phyloP scores from a whole-genome alignment of 2,797 vertebrate genomes.

The Lycodopsis pacificus region DNA sequence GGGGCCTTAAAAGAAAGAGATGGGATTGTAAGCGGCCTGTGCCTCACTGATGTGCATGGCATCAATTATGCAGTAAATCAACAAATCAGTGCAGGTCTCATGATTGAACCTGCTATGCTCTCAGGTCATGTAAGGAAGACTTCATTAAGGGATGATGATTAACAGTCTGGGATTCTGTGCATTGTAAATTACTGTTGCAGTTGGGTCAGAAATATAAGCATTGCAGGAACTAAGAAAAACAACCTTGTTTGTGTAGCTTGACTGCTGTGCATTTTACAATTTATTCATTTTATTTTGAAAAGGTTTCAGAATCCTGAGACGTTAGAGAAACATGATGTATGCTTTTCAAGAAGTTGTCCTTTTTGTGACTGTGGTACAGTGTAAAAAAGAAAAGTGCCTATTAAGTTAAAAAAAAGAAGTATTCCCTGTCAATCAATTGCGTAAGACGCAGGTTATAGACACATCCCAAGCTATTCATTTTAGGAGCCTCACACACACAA shows the following conservation, averaged over 20 bases:
- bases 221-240: conserved; percentile 7
- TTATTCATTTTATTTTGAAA: conserved; percentile 2
- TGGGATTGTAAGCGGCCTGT: conserved; percentile 19
- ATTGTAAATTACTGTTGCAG: conserved; percentile 34
- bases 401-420: conserved; percentile 4
- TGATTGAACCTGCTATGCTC: conserved; percentile 43
- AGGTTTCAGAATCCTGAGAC: background rate
- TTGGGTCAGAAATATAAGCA: background rate
- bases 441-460: conserved; percentile 58
- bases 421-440: conserved; percentile 38
- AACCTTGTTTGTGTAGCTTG: background rate
- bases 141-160: conserved; percentile 46
- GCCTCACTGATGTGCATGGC: conserved; percentile 23
- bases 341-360: background rate
- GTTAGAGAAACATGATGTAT: background rate
- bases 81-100: conserved; percentile 41
- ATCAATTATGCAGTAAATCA: conserved; percentile 68
- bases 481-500: conserved; percentile 40
- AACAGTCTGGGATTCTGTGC: conserved; percentile 10
- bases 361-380: background rate
- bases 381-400: background rate
- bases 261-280: background rate
- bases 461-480: conserved; percentile 55
- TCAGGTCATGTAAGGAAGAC: conserved; percentile 41
- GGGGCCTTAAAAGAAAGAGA: background rate